These are phyloP conservation scores for Conchocele bisecta DNA, from an alignment of 2,888 invertebrate species.

Conservation along the genomic window DNA sequence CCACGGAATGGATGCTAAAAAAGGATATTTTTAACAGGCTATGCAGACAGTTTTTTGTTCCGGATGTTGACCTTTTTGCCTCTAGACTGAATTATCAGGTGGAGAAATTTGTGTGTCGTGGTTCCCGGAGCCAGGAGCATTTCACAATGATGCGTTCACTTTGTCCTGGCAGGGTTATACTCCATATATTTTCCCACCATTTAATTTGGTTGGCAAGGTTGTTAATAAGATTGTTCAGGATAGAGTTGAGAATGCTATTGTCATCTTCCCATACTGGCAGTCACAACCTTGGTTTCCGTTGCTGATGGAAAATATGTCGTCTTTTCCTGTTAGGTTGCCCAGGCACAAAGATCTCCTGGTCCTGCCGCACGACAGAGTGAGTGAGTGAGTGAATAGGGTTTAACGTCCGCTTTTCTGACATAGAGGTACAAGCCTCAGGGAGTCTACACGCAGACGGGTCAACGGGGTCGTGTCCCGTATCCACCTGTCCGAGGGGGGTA, in stretches of 20 bases:
- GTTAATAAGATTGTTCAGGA: constrained; percentile 43
- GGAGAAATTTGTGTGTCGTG: constrained; percentile 37
- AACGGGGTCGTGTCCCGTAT: no score
- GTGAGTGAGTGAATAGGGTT: no score
- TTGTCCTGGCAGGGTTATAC: constrained; percentile 21
- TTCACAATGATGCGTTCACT: constrained; percentile 39
- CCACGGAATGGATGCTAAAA: constrained; percentile 51
- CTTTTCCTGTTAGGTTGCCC: constrained; percentile 6
- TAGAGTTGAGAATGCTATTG: constrained; percentile 35
- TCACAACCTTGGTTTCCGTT: constrained; percentile 52
- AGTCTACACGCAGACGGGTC: no score
- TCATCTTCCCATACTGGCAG: constrained; percentile 44
- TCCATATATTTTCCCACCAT: constrained; percentile 55
- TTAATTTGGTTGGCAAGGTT: constrained; percentile 36
- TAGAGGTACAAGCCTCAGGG: no score
- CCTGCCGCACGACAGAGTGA: neutral
- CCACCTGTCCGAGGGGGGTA: no score
- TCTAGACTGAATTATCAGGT: constrained; percentile 22
- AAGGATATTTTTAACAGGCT: constrained; percentile 23
- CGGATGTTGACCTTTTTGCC: constrained; percentile 52
- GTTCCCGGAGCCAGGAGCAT: constrained; percentile 39
- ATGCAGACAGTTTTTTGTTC: constrained; percentile 29
- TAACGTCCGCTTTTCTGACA: no score
- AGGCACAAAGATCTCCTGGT: constrained; percentile 3
- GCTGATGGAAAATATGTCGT: neutral